phyloP scores from a whole-genome alignment of 2,797 vertebrate genomes.

The Eptatretus atami region DNA sequence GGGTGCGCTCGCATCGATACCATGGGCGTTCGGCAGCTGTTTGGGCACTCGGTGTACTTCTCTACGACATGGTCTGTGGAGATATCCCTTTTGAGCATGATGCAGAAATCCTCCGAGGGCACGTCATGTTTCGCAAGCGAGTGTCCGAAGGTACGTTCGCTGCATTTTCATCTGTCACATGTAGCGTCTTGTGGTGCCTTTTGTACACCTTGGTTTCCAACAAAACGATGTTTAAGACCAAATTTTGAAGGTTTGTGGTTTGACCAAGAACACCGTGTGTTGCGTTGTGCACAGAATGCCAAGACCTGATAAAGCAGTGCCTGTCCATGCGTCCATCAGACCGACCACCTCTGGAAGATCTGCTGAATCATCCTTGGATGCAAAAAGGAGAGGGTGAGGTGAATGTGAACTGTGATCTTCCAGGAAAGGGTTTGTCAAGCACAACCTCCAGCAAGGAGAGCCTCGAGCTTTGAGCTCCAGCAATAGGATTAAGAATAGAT shows the following conservation, averaged over 20 bases:
- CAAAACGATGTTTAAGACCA: too few species aligned
- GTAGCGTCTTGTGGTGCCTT: too few species aligned
- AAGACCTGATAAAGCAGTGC: slow-evolving; percentile 88
- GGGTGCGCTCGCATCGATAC: slow-evolving; percentile 83
- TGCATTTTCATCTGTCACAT: background rate
- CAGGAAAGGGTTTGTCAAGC: slow-evolving; percentile 53
- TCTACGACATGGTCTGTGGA: slow-evolving; percentile 90
- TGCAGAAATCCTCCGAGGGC: slow-evolving; percentile 59
- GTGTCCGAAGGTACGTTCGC: slow-evolving; percentile 33
- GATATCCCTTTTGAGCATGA: slow-evolving; percentile 95
- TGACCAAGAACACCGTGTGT: background rate
- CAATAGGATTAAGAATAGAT: too few species aligned
- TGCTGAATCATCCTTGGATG: slow-evolving; percentile 80
- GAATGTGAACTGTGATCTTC: slow-evolving; percentile 45
- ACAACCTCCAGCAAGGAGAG: slow-evolving; percentile 89
- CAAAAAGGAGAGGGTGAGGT: slow-evolving; percentile 31
- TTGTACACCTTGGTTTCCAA: too few species aligned
- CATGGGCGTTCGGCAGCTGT: slow-evolving; percentile 77
- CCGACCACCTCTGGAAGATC: slow-evolving; percentile 75
- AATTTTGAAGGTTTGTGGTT: too few species aligned
- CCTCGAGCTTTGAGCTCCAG: slow-evolving; percentile 14
- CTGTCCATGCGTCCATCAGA: slow-evolving; percentile 70
- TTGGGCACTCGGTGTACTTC: slow-evolving; percentile 74
- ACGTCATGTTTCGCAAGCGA: slow-evolving; percentile 61
- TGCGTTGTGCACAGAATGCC: slow-evolving; percentile 34